Base-by-base conservation (phyloP, 64 coral and sea anemone species). In the Porites australiensis region DNA sequence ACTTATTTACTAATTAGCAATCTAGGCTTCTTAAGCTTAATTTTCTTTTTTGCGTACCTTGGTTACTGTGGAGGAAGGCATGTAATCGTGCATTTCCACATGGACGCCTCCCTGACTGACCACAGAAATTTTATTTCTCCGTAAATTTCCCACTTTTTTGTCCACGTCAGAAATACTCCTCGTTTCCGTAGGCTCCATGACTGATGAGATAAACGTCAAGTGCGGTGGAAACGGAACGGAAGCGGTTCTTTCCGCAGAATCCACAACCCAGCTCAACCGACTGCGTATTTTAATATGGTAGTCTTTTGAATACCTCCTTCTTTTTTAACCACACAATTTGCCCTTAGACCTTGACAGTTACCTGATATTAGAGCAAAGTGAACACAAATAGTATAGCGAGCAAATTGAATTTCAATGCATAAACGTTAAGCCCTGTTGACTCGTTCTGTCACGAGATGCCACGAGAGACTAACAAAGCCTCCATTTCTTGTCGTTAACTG, bases 61-160 rank as follows among this genome's bases (percentile, higher is more conserved):
- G 27, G 27, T 37, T 8, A 46, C 1, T 44, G 22, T 74, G 43
- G 4, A 19, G 73, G 14, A 51, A 22, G 81, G 78, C 22, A 18
- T 8, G 2, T 5, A 7, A 6, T 60, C 63, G 18, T 81, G 43
- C 46, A 84, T 6, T 52, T 51, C 61, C 18, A 84, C 61, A 12
- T 68, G 15, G 1, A 84, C 81, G 22, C 18, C 81, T 68, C 81
- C 59, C 46, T 84, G 81, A 10, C 81, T 84, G 8, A 15, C 62
- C 13, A 51, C 61, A 50, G 62, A 84, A 68, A 68, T 60, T 23
- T 84, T 84, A 46, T 84, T 84, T 19, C 63, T 69, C 62, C 81
- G 67, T 2, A 68, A 50, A 16, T n/a, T 65, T 65, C 8, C 37
- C 19, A 15, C 44, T 19, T 50, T 76, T 49, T 50, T 50, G 2